Base-by-base conservation (phyloP, 2,888 invertebrate species). In the Pyrrhia umbra region DNA sequence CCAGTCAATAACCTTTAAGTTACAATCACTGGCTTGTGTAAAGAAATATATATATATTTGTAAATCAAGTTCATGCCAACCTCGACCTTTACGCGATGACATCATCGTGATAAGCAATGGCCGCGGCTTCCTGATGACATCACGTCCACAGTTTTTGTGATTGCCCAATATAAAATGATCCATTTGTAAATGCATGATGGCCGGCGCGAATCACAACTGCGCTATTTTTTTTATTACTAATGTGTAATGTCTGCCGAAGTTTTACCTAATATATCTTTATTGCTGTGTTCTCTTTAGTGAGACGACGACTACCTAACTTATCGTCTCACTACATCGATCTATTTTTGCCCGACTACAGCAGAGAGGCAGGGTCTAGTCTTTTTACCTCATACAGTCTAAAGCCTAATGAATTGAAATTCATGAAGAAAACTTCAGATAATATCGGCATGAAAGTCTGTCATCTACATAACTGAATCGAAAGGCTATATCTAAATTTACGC, bases 11-110 rank as follows among this genome's bases (percentile, higher is more conserved):
- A 80, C 60, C 75, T 47, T 50, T 47, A 49, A 23, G 15, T 21
- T 18, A 67, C 52, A 58, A 34, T 47, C 27, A 21, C 40, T 16
- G 49, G n/a, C 18, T 63, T 52, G 23, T 23, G 16, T 55, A 47
- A 74, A 65, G 34, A 16, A 10, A 30, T 23, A n/a, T 21, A 30
- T 13, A 30, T 4, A 30, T 25, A 6, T 34, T 50, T 42, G 40
- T 40, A 75, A 66, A 63, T 69, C 67, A 70, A 70, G 70, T 63
- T 75, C 65, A 52, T 5, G 45, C 10, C 18, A 68, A 61, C 79
- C 81, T 77, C 77, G 72, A 81, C 81, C 81, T 82, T 81, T 82
- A 59, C 6, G 23, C 39, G 61, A 55, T 81, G 81, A 81, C 79
- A 79, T 81, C 81, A 81, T 21, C 43, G 2, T 56, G 75, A 72